Percentiles rank a stretch among this genome's conserved stretches.
phyloP scores from a whole-genome alignment of 2,113 vertebrate species.

The Saimiri boliviensis region DNA sequence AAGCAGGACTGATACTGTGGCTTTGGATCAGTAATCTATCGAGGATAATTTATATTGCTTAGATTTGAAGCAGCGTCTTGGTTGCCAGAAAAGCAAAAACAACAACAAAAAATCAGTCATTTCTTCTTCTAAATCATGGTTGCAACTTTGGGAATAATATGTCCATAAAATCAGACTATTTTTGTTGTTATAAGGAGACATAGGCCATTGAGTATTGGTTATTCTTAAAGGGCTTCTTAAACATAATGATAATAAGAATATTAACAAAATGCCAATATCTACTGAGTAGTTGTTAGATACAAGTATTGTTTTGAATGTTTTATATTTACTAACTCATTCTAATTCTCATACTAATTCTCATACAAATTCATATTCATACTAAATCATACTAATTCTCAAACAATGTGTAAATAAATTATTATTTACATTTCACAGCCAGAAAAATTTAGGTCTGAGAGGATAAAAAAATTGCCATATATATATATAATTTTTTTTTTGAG shows the following conservation, averaged over 20 bases:
- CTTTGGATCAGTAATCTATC: background rate
- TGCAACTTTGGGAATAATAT: background rate
- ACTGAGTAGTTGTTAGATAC: background rate
- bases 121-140: constrained; percentile 16
- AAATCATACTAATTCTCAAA: constrained; percentile 26
- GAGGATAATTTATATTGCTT: background rate
- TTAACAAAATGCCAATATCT: background rate
- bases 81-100: background rate
- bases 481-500: too few relatives aligned
- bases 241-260: background rate
- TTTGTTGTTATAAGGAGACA: background rate
- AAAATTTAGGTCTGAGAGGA: background rate
- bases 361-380: too few relatives aligned
- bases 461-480: background rate
- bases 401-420: background rate
- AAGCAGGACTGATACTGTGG: background rate
- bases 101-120: background rate
- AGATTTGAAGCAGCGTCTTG: background rate
- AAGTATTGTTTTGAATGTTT: background rate
- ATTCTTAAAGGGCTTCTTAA: constrained; percentile 19
- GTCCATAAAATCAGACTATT: background rate
- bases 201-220: background rate
- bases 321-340: background rate
- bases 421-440: background rate
- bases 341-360: constrained; percentile 15